Percentiles rank a stretch among this genome's conserved stretches.
phyloP scores from a whole-genome alignment of 64 coral and sea anemone species.

The Stylophora pistillata region DNA sequence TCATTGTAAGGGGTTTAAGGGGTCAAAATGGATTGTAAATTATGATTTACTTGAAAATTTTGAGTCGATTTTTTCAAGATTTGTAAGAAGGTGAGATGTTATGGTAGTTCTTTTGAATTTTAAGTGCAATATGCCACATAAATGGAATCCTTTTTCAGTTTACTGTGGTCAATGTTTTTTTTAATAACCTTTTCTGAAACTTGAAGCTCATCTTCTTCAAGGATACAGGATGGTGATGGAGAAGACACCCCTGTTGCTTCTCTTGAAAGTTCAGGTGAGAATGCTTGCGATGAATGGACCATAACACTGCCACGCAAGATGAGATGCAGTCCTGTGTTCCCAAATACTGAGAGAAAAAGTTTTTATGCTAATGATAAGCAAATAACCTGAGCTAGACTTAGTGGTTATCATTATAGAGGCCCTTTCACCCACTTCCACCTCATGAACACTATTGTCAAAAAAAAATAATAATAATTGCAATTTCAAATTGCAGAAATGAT shows the following conservation, averaged over 20 bases:
- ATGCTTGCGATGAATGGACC: slow-evolving; percentile 42
- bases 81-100: too few species aligned
- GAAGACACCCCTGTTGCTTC: slow-evolving; percentile 30
- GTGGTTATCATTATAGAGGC: too few species aligned
- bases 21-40: too few species aligned
- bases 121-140: too few species aligned
- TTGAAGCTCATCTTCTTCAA: slow-evolving; percentile 46
- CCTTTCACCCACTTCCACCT: not conserved
- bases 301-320: slow-evolving; percentile 73
- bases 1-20: too few species aligned
- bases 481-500: too few species aligned
- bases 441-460: not conserved
- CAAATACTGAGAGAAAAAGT: slow-evolving; percentile 69
- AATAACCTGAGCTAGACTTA: not conserved
- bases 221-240: slow-evolving; percentile 38
- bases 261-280: slow-evolving; percentile 9
- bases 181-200: slow-evolving; percentile 37
- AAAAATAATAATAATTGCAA: not conserved
- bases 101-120: too few species aligned
- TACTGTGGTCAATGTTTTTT: not conserved
- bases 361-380: not conserved
- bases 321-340: slow-evolving; percentile 73
- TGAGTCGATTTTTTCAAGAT: too few species aligned
- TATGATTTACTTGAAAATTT: too few species aligned
- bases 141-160: too few species aligned